Evolutionary conservation across 2,888 invertebrate genomes (phyloP).

Genomic region (Phoronis australis): DNA sequence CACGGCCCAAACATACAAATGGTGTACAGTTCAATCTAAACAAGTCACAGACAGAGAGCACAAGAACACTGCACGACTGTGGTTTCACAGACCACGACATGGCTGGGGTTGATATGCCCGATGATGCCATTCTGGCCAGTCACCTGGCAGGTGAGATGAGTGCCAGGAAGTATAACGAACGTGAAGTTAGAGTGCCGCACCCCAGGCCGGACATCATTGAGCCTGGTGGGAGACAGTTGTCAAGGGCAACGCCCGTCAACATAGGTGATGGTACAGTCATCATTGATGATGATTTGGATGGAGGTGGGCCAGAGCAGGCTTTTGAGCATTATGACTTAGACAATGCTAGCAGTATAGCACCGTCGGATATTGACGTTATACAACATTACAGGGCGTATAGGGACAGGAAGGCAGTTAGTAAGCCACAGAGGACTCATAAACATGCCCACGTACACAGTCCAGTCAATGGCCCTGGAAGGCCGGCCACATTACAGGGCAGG

Average conservation of each 20-base stretch:
- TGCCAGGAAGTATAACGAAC: slow-evolving; percentile 76
- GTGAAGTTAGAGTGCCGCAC: slow-evolving; percentile 63
- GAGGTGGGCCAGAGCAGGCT: slow-evolving; percentile 32
- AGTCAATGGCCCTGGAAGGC: background rate
- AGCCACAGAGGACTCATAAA: slow-evolving; percentile 63
- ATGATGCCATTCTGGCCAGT: slow-evolving; percentile 57
- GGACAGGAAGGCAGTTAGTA: slow-evolving; percentile 76
- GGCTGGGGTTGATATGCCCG: slow-evolving; percentile 23
- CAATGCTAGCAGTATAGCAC: slow-evolving; percentile 95
- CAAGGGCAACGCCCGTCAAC: slow-evolving; percentile 17
- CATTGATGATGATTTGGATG: slow-evolving; percentile 38
- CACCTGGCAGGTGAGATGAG: slow-evolving; percentile 80
- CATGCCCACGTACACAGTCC: slow-evolving; percentile 59
- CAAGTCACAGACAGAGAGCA: slow-evolving; percentile 14
- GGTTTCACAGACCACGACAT: slow-evolving; percentile 28
- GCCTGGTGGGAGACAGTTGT: slow-evolving; percentile 51
- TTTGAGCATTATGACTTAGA: slow-evolving; percentile 75
- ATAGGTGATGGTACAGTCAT: slow-evolving; percentile 40
- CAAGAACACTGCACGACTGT: slow-evolving; percentile 31
- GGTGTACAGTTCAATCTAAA: slow-evolving; percentile 13
- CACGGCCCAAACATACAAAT: slow-evolving; percentile 40
- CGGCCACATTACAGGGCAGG: no score
- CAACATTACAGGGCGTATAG: slow-evolving; percentile 92
- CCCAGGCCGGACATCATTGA: slow-evolving; percentile 93
- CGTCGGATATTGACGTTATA: slow-evolving; percentile 93